Conservation (phyloP, 2,113 vertebrate genomes). For the Elanoides forficatus region DNA sequence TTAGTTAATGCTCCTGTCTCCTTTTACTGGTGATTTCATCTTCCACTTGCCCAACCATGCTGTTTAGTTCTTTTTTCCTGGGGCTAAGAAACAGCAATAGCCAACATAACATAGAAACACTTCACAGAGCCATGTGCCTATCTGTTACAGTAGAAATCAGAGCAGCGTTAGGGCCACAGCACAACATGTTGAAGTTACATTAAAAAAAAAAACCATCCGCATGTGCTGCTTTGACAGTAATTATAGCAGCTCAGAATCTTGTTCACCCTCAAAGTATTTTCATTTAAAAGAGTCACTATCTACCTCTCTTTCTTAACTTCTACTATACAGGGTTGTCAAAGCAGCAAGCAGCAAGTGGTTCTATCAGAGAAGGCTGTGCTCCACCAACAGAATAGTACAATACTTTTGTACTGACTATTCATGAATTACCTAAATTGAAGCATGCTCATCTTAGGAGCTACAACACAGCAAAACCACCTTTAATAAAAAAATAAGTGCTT, state of each 20-base stretch:
- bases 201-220: not conserved
- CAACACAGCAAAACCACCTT: not conserved
- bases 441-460: rapidly evolving
- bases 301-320: not conserved
- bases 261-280: not conserved
- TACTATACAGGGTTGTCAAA: not conserved
- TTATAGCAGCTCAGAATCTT: not conserved
- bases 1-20: not conserved
- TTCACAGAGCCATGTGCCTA: not conserved
- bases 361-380: not conserved
- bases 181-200: not conserved
- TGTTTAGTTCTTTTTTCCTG: not conserved
- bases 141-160: not conserved
- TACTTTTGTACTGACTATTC: not conserved
- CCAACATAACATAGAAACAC: not conserved
- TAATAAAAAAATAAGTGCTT: not conserved
- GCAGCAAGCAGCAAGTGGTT: not conserved
- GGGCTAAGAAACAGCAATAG: not conserved
- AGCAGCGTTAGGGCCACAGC: not conserved
- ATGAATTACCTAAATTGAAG: not conserved
- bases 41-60: not conserved
- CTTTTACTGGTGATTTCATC: not conserved
- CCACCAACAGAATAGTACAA: not conserved
- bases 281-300: not conserved
- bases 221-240: not conserved